phyloP scores from a whole-genome alignment of 2,888 invertebrate genomes.

The Caenorhabditis sp. region DNA sequence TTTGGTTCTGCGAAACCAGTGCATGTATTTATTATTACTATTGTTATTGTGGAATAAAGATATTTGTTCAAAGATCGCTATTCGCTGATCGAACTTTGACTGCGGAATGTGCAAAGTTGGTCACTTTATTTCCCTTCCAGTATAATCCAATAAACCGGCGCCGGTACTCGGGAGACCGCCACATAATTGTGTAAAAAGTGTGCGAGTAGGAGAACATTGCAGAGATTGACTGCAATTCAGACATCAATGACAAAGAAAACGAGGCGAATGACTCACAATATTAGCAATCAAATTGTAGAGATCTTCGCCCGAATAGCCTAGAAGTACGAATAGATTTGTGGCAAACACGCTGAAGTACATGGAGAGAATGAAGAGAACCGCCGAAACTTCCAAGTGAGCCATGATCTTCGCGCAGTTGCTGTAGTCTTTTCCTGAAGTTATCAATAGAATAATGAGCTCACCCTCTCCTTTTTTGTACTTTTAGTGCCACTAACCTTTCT shows the following conservation, averaged over 20 bases:
- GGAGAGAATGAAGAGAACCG: conserved; percentile 25
- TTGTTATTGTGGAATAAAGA: neutral
- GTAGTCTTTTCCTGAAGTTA: neutral
- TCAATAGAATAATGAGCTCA: too few species aligned
- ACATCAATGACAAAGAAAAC: neutral
- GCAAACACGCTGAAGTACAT: conserved; percentile 15
- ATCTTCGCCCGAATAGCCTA: conserved; percentile 25
- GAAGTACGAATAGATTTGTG: conserved; percentile 4
- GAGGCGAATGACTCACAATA: neutral
- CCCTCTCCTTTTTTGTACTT: too few species aligned
- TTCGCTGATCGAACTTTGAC: neutral
- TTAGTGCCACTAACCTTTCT: too few species aligned
- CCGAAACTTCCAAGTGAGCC: conserved; percentile 15
- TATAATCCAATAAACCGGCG: conserved; percentile 27
- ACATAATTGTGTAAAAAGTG: conserved; percentile 47
- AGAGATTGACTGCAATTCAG: conserved; percentile 15
- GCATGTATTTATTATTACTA: conserved; percentile 8
- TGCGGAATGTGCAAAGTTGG: neutral
- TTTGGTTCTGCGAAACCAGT: conserved; percentile 15
- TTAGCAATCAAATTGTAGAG: neutral
- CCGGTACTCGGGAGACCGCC: conserved; percentile 44
- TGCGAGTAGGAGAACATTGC: conserved; percentile 45
- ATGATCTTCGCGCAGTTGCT: neutral
- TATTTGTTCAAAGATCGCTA: neutral
- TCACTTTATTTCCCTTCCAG: neutral